These are phyloP conservation scores for Adela reaumurella DNA, from an alignment of 2,888 invertebrate species.

Conservation along the genomic window DNA sequence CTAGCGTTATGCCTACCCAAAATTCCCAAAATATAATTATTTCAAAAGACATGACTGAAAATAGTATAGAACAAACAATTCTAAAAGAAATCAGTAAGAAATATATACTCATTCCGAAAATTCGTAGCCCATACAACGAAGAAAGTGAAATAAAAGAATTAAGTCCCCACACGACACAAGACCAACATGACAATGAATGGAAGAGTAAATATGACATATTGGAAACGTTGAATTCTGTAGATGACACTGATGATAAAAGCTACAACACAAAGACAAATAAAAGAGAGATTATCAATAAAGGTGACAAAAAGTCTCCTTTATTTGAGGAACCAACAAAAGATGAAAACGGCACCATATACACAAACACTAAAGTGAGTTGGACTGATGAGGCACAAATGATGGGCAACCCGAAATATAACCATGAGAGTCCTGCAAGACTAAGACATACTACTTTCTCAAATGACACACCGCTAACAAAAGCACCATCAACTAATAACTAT, in stretches of 20 bases:
- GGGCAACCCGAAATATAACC: too few species aligned
- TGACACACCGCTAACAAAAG: too few species aligned
- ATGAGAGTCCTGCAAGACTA: too few species aligned
- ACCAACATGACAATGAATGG: conserved; percentile 26
- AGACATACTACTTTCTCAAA: too few species aligned
- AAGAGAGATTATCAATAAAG: conserved; percentile 12
- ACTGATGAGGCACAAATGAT: too few species aligned
- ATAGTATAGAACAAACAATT: conserved; percentile 17
- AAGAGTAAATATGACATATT: conserved; percentile 44
- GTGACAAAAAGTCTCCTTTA: conserved; percentile 13
- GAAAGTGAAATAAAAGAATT: not conserved
- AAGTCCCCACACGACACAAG: not conserved
- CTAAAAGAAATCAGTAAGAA: conserved; percentile 38
- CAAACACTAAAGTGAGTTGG: too few species aligned
- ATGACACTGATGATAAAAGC: conserved; percentile 27
- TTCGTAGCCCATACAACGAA: not conserved
- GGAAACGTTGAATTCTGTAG: conserved; percentile 29
- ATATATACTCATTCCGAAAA: conserved; percentile 42
- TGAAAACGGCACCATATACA: too few species aligned
- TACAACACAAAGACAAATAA: conserved; percentile 3
- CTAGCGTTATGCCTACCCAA: not conserved
- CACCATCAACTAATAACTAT: too few species aligned
- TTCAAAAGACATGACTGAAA: not conserved
- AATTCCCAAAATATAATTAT: not conserved
- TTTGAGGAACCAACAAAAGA: conserved; percentile 10